Evolutionary conservation across 2,888 invertebrate species (phyloP).

Genomic region (Epistrophella euchroma): DNA sequence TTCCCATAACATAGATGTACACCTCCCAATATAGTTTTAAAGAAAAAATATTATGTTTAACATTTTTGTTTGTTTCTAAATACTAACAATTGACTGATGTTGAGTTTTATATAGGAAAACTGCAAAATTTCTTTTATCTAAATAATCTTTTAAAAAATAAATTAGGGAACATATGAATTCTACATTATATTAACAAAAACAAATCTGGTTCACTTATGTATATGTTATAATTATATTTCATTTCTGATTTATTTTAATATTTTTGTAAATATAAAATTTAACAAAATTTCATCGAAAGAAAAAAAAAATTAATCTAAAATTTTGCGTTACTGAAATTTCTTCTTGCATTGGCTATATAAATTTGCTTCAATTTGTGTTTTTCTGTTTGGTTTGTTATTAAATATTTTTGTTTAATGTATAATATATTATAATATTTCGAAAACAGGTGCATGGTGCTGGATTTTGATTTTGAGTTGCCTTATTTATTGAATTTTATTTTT

Average conservation of each 20-base stretch:
- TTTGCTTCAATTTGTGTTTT: slow-evolving; percentile 56
- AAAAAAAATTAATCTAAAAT: slow-evolving; percentile 24
- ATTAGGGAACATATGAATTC: not conserved
- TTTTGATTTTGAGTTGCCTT: slow-evolving; percentile 56
- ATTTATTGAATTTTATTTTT: slow-evolving; percentile 34
- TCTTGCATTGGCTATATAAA: slow-evolving; percentile 68
- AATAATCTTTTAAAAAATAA: not conserved
- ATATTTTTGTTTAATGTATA: slow-evolving; percentile 49
- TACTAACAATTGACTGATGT: slow-evolving; percentile 42
- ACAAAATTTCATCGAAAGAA: slow-evolving; percentile 53
- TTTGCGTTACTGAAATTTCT: slow-evolving; percentile 37
- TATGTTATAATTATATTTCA: slow-evolving; percentile 44
- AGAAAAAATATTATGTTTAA: slow-evolving; percentile 30
- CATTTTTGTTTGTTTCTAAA: slow-evolving; percentile 42
- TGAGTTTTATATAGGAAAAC: slow-evolving; percentile 35
- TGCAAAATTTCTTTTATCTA: slow-evolving; percentile 14
- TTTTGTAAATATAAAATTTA: slow-evolving; percentile 60
- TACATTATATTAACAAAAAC: slow-evolving; percentile 52
- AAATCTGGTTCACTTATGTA: slow-evolving; percentile 59
- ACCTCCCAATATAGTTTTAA: slow-evolving; percentile 20
- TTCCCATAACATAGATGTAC: slow-evolving; percentile 51
- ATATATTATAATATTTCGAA: slow-evolving; percentile 26
- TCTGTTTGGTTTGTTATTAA: slow-evolving; percentile 45
- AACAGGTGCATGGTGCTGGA: slow-evolving; percentile 69
- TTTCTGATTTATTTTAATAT: slow-evolving; percentile 39